Evolutionary conservation across 1,140 invertebrate species (phyloP).

Genomic region (Bombyx mandarina): DNA sequence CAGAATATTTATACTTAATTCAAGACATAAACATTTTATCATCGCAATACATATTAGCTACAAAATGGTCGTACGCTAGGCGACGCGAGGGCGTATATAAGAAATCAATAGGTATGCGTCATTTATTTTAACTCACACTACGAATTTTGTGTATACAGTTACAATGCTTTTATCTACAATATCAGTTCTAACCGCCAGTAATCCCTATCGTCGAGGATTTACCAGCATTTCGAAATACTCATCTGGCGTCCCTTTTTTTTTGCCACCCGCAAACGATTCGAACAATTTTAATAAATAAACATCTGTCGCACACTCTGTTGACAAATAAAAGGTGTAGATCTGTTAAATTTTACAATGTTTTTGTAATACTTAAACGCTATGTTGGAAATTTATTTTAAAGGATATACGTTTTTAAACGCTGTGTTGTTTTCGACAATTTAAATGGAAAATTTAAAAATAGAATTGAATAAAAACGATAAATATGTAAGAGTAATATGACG

Average conservation of each 20-base stretch:
- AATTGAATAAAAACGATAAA: too few species aligned
- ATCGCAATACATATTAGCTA: too few species aligned
- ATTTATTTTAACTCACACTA: conserved; percentile 33
- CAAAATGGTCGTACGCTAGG: conserved; percentile 1
- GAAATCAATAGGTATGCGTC: conserved; percentile 62
- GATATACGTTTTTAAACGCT: too few species aligned
- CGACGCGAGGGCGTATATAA: conserved; percentile 48
- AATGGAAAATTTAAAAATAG: too few species aligned
- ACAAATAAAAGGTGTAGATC: not conserved
- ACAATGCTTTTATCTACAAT: conserved; percentile 45
- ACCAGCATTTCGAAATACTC: conserved; percentile 30
- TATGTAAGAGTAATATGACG: too few species aligned
- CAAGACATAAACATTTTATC: too few species aligned
- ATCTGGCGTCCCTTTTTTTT: conserved; percentile 24
- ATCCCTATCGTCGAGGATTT: conserved; percentile 57
- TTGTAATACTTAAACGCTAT: conserved; percentile 5
- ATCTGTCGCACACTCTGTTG: conserved; percentile 13
- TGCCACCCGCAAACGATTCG: conserved; percentile 7
- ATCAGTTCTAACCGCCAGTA: conserved; percentile 40
- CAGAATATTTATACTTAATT: too few species aligned
- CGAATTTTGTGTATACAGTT: conserved; percentile 30
- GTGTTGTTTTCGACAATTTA: too few species aligned
- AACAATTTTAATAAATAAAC: conserved; percentile 19
- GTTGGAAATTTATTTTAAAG: too few species aligned
- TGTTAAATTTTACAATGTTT: not conserved